These are phyloP conservation scores for Theocolax elegans DNA, from an alignment of 1,140 invertebrate species.

Conservation along the genomic window DNA sequence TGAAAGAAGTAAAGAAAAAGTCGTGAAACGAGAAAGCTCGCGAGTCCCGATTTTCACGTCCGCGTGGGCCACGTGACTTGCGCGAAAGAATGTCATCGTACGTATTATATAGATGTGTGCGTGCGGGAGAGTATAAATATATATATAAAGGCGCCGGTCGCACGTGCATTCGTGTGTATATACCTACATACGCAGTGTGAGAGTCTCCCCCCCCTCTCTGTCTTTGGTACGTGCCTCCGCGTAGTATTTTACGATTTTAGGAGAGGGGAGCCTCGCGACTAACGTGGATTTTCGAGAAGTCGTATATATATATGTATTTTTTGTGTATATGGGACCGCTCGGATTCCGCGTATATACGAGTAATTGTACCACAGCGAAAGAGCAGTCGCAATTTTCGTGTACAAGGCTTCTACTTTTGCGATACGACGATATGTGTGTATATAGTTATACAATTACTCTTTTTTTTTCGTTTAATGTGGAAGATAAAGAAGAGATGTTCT, in stretches of 20 bases:
- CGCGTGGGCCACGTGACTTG: slow-evolving; percentile 11
- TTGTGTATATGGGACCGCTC: too few relatives aligned
- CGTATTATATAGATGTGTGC: too few relatives aligned
- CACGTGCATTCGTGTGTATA: slow-evolving; percentile 31
- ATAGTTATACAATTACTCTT: too few relatives aligned
- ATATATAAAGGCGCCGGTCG: not conserved
- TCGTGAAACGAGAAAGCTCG: slow-evolving; percentile 10
- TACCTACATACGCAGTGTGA: too few relatives aligned
- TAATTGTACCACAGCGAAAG: too few relatives aligned
- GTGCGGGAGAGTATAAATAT: not conserved
- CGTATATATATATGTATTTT: slow-evolving; percentile 9
- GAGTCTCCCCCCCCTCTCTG: too few relatives aligned
- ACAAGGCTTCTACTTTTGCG: too few relatives aligned
- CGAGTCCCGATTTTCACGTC: slow-evolving; percentile 27
- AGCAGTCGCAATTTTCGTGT: too few relatives aligned
- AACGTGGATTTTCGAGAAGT: slow-evolving; percentile 23
- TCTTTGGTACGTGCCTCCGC: slow-evolving; percentile 9
- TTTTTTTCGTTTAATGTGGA: too few relatives aligned
- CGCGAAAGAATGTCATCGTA: slow-evolving; percentile 35
- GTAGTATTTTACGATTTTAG: slow-evolving; percentile 33
- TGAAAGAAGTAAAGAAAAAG: not conserved
- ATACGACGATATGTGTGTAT: too few relatives aligned
- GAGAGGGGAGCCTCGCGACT: not conserved
- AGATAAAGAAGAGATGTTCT: too few relatives aligned
- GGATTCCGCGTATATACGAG: too few relatives aligned